These are phyloP conservation scores for Drosophila sulfurigaster DNA, from an alignment of 1,140 invertebrate species.

Conservation along the genomic window DNA sequence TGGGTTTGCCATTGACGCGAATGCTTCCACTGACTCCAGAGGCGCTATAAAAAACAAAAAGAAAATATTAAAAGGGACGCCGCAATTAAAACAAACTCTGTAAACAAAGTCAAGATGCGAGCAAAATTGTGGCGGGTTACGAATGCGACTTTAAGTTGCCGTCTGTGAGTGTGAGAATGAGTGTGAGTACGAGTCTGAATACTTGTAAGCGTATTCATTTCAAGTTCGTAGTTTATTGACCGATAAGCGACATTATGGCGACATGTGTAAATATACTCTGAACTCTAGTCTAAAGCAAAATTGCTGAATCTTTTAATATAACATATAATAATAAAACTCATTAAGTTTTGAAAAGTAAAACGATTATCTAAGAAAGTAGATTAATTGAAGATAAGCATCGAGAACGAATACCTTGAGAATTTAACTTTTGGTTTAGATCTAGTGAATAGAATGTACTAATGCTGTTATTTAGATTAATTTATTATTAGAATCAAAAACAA, in stretches of 20 bases:
- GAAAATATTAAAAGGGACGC: slow-evolving; percentile 12
- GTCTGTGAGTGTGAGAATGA: background rate
- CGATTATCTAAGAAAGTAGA: background rate
- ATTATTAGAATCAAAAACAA: no score
- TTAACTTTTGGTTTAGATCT: no score
- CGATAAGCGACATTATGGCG: slow-evolving; percentile 56
- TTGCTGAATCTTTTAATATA: no score
- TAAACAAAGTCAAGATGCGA: slow-evolving; percentile 16
- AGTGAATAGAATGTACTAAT: no score
- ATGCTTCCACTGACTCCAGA: slow-evolving; percentile 89
- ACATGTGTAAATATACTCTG: slow-evolving; percentile 1
- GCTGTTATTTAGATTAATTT: no score
- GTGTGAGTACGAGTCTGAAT: slow-evolving; percentile 22
- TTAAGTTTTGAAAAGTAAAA: background rate
- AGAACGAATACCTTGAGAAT: no score
- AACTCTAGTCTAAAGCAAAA: background rate
- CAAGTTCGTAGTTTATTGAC: slow-evolving; percentile 79
- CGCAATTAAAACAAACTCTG: slow-evolving; percentile 16
- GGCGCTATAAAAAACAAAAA: slow-evolving; percentile 81
- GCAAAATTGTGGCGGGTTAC: slow-evolving; percentile 3
- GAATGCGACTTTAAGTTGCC: background rate
- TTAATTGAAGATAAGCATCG: no score
- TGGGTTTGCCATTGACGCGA: slow-evolving; percentile 90
- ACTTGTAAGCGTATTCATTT: slow-evolving; percentile 32
- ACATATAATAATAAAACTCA: no score